Conservation (phyloP, 2,888 invertebrate species). For the Diadegma fenestrale region DNA sequence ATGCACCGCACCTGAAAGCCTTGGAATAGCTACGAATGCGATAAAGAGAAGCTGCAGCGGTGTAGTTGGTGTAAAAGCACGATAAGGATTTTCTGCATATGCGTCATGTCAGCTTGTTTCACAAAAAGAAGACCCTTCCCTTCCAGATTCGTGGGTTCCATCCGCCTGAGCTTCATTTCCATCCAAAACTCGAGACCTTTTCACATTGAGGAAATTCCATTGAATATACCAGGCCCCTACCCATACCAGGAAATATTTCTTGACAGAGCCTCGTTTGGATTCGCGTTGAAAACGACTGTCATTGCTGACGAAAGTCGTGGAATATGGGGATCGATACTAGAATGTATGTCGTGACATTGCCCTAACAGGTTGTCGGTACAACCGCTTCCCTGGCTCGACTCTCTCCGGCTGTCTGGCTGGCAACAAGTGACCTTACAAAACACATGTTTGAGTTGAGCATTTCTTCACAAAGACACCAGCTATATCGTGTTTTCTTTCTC, state of each 20-base stretch:
- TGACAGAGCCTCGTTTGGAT: neutral
- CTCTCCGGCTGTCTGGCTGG: conserved; percentile 62
- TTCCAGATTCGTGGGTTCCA: neutral
- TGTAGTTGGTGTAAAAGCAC: conserved; percentile 29
- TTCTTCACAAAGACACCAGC: conserved; percentile 59
- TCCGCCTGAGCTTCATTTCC: neutral
- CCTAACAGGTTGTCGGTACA: conserved; percentile 73
- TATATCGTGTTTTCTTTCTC: conserved; percentile 32
- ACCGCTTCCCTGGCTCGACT: conserved; percentile 44
- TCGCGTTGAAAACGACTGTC: neutral
- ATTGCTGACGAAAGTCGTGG: conserved; percentile 44
- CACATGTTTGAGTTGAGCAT: conserved; percentile 63
- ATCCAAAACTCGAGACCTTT: neutral
- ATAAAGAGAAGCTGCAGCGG: conserved; percentile 15
- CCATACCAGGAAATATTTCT: neutral
- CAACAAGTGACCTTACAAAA: conserved; percentile 73
- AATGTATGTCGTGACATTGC: conserved; percentile 72
- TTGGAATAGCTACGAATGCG: conserved; percentile 18
- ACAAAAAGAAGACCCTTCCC: neutral
- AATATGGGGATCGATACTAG: conserved; percentile 72
- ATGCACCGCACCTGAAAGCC: conserved; percentile 40
- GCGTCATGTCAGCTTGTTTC: conserved; percentile 15
- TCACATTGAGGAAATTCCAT: neutral
- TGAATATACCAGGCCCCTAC: too few relatives aligned
- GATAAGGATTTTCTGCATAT: conserved; percentile 12